These are phyloP conservation scores for Serrognathus titanus DNA, from an alignment of 2,888 invertebrate species.

Conservation along the genomic window DNA sequence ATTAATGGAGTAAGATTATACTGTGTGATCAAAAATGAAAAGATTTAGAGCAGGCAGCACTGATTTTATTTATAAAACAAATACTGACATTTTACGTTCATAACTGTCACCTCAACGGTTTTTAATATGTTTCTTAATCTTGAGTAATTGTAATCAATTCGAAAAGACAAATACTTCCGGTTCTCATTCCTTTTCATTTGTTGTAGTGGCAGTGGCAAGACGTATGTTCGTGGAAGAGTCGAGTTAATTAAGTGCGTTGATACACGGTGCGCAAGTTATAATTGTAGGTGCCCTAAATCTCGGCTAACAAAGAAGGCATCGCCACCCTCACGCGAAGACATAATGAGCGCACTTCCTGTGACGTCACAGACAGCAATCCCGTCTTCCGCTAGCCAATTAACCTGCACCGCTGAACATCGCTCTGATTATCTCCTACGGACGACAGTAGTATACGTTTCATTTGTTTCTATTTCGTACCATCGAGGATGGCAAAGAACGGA, in stretches of 20 bases:
- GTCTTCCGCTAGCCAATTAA: slow-evolving; percentile 41
- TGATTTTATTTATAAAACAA: no score
- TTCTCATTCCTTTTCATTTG: background rate
- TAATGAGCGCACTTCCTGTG: slow-evolving; percentile 34
- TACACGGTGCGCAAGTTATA: background rate
- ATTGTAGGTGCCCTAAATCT: slow-evolving; percentile 2
- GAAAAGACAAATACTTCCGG: background rate
- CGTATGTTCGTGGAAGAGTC: background rate
- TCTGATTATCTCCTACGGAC: slow-evolving; percentile 28
- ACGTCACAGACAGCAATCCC: slow-evolving; percentile 27
- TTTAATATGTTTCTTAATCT: no score
- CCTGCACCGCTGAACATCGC: slow-evolving; percentile 31
- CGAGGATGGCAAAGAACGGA: no score
- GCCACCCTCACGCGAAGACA: slow-evolving; percentile 15
- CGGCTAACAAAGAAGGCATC: slow-evolving; percentile 20
- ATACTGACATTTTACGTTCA: no score
- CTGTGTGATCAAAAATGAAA: no score
- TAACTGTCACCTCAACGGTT: no score
- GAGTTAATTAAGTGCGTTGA: slow-evolving; percentile 3
- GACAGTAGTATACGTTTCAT: background rate
- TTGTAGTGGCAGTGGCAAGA: background rate
- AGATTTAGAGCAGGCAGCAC: no score
- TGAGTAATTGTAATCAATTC: no score
- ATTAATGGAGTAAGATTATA: no score
- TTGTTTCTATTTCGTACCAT: no score